Evolutionary conservation across 2,797 vertebrate species (phyloP).

Genomic region (Hippoglossus hippoglossus): DNA sequence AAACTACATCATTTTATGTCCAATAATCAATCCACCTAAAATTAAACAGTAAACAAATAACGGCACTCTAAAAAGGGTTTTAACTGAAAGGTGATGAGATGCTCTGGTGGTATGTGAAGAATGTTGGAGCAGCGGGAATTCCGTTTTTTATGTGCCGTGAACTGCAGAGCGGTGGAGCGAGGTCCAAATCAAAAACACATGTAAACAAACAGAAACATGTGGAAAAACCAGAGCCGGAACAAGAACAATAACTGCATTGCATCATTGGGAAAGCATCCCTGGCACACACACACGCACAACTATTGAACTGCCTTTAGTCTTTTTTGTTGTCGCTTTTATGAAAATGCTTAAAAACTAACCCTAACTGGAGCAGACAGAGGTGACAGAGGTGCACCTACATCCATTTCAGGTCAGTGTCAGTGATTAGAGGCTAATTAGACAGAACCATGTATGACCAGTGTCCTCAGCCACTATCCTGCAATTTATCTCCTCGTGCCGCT

Average conservation of each 20-base stretch:
- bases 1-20: constrained; percentile 37
- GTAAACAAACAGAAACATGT: constrained; percentile 42
- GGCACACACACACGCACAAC: background rate
- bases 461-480: background rate
- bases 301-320: too few relatives aligned
- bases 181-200: constrained; percentile 62
- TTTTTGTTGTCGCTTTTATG: too few relatives aligned
- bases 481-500: background rate
- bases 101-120: background rate
- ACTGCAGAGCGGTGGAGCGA: constrained; percentile 18
- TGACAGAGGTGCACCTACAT: too few relatives aligned
- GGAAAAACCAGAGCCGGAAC: constrained; percentile 1
- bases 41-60: background rate
- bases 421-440: background rate
- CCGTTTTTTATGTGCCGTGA: constrained; percentile 38
- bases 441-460: background rate
- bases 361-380: too few relatives aligned
- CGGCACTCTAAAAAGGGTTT: too few relatives aligned
- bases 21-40: constrained; percentile 31
- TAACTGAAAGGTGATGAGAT: constrained; percentile 3
- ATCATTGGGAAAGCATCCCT: constrained; percentile 31
- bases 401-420: too few relatives aligned
- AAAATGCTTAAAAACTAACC: too few relatives aligned
- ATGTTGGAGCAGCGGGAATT: background rate
- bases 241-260: constrained; percentile 12